phyloP scores from a whole-genome alignment of 2,888 invertebrate species.

The Drosophila siamana region DNA sequence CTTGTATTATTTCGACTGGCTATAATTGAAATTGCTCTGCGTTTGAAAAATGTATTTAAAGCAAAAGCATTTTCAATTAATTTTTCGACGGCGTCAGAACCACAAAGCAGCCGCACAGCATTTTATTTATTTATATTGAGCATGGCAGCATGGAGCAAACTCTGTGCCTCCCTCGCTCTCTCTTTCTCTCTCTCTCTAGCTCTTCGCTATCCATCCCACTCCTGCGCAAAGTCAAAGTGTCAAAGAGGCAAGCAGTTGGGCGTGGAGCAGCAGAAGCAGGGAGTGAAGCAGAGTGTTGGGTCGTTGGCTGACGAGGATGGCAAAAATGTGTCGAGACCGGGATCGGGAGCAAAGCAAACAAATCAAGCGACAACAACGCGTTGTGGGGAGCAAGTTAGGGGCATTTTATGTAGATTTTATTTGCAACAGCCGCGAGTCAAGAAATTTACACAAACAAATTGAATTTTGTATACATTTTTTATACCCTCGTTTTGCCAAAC shows the following conservation, averaged over 20 bases:
- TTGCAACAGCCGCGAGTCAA: conserved; percentile 77
- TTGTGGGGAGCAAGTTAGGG: conserved; percentile 18
- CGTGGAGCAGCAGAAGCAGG: conserved; percentile 10
- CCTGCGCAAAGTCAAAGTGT: conserved; percentile 27
- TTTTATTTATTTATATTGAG: conserved; percentile 69
- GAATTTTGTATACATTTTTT: conserved; percentile 76
- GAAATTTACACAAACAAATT: conserved; percentile 73
- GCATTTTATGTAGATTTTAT: conserved; percentile 76
- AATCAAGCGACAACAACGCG: conserved; percentile 51
- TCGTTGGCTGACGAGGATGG: neutral
- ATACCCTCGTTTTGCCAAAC: conserved; percentile 50
- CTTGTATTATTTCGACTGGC: conserved; percentile 26
- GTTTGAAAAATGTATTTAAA: conserved; percentile 55
- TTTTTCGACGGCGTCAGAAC: conserved; percentile 53
- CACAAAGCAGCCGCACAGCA: conserved; percentile 69
- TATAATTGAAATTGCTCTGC: conserved; percentile 68
- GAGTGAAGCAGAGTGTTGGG: neutral
- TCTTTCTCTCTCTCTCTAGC: neutral
- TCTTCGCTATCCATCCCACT: neutral
- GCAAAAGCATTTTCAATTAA: conserved; percentile 71
- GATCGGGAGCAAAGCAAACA: conserved; percentile 39
- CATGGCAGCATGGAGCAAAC: conserved; percentile 11
- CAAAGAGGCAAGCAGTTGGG: conserved; percentile 30
- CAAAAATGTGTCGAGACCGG: conserved; percentile 2
- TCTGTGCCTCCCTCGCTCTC: neutral